phyloP scores from a whole-genome alignment of 1,140 invertebrate genomes.

The Sminthurides bifidus region DNA sequence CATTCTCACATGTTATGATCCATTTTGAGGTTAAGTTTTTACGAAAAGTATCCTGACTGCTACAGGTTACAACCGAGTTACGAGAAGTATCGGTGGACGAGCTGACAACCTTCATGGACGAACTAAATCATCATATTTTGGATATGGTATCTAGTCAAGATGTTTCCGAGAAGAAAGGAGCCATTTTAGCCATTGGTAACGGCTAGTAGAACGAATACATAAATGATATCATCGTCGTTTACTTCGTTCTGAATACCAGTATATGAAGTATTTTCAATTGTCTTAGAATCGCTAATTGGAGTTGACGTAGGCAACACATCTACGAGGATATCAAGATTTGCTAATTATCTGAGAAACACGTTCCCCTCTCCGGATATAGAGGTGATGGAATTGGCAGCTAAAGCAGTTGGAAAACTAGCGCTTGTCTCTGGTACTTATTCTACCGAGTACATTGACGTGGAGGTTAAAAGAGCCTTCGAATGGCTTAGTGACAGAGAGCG shows the following conservation, averaged over 20 bases:
- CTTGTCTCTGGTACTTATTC: constrained; percentile 83
- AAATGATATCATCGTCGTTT: not conserved
- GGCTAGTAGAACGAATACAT: not conserved
- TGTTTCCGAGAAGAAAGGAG: constrained; percentile 88
- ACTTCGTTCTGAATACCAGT: not conserved
- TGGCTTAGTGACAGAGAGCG: constrained; percentile 74
- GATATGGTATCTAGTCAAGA: constrained; percentile 89
- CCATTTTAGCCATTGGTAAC: constrained; percentile 81
- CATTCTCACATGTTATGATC: not conserved
- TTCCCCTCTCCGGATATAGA: constrained; percentile 78
- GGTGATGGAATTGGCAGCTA: constrained; percentile 92
- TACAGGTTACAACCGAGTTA: constrained; percentile 63
- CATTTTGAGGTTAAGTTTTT: not conserved
- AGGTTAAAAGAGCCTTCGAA: constrained; percentile 87
- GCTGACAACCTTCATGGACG: constrained; percentile 77
- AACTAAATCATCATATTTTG: constrained; percentile 90
- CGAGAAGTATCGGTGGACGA: constrained; percentile 85
- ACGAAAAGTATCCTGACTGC: constrained; percentile 9
- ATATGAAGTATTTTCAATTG: not conserved
- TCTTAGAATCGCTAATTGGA: constrained; percentile 72
- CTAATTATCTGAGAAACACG: constrained; percentile 81
- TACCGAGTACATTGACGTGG: constrained; percentile 90
- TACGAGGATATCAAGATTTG: constrained; percentile 77
- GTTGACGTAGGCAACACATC: constrained; percentile 85
- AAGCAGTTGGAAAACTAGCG: constrained; percentile 81